Evolutionary conservation across 1,140 invertebrate genomes (phyloP), one percentile per base, ranked within the genome.

Genomic region (Heliothis virescens): DNA sequence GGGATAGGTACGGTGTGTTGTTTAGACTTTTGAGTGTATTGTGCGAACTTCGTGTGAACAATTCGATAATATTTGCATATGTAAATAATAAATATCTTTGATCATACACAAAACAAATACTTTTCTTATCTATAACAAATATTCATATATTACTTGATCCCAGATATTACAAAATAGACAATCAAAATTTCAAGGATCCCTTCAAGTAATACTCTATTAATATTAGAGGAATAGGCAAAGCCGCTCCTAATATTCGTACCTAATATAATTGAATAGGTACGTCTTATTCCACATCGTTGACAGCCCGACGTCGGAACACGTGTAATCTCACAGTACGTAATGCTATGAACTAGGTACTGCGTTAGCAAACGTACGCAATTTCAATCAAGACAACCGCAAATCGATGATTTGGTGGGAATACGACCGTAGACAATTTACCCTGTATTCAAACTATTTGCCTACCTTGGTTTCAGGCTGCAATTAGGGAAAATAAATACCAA

Each of bases 301-400:
- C 41, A 57, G 69, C n/a, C 13, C 21, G 13, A 9, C n/a, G 69
- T 41, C 34, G 34, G 34, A 7, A 18, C 15, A n/a, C 53, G 1
- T 57, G 29, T 72, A 72, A 72, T 72, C 26, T 72, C 48, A 53
- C 67, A 52, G 67, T 53, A 71, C 16, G 12, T 53, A 52, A 52
- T 52, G 15, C 15, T 72, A 72, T 50, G n/a, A 34, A 29, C 69
- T 18, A 16, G 29, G 50, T 41, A 72, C 52, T 16, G 41, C 26
- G 72, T 47, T 60, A 74, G 53, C 72, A 57, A 59, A 59, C 16
- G 72, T 60, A 60, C 72, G 52, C 53, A 74, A 69, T 79, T 71
- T 59, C 76, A 79, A 79, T 71, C 26, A 79, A 71, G 76, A 79
- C 52, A 59, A 79, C 76, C 76, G 53, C 65, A 79, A 71, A 71